Evolutionary conservation across 2,797 vertebrate genomes (phyloP), one percentile per base, ranked within the genome.

Genomic region (Rallus crepitans): DNA sequence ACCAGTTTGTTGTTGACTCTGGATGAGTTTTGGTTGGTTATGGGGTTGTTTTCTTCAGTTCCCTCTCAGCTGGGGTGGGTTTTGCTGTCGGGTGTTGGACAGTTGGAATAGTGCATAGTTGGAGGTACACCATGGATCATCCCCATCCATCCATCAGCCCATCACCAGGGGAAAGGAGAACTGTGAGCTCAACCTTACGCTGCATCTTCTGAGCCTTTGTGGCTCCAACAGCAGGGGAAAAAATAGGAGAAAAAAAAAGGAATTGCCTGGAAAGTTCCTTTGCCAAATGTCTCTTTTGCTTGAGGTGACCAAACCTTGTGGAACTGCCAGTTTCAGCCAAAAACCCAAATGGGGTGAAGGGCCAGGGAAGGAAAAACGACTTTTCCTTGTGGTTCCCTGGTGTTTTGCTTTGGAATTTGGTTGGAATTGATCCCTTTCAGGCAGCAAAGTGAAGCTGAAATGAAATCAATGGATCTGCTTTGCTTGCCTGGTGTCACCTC

Each of bases 211-310:
- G 3, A 68, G 30, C 23, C 70, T 89, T 15, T 59, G 65, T 50
- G 48, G 61, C 42, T 91, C 53, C 53, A 57, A 20, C 48, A 68
- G 57, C 12, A 65, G 63, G 3, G 31, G 60, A 37, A 40, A 37
- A 47, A 52, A 25, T 45, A 45, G 42, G 42, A 25, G 11, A 5
- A 16, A 53, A 30, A 30, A 40, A 55, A 42, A 23, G 10, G 11
- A 25, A 11, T 4, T 39, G 52, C 69, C 78, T 73, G 70, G 39
- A 55, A 93, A 82, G 15, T 79, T 77, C 7, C 0, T 89, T 73
- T 77, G 72, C 90, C 71, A 90, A 77, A 90, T 37, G 56, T 69
- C 80, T 88, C 76, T 82, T 95, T 92, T 73, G 71, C 71, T 90
- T 55, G 91, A 89, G 81, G 65, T 87, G 84, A 76, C 82, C 89